Evolutionary conservation across 1,140 invertebrate genomes (phyloP), one percentile per base, ranked within the genome.

Genomic region (Pseudomyrmex cubaensis): DNA sequence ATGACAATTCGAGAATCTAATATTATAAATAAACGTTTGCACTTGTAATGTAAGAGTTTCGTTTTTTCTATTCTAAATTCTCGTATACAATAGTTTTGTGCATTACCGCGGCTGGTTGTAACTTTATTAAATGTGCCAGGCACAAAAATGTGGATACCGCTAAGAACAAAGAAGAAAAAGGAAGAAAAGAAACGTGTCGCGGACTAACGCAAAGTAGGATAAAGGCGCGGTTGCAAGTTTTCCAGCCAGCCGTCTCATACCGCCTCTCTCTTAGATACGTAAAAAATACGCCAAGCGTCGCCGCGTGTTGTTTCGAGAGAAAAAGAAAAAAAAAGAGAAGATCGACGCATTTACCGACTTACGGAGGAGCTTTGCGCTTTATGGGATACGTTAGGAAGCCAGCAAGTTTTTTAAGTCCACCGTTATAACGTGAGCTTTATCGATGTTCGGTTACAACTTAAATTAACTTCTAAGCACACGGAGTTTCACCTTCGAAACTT

Each of bases 231-330:
- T 75, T 46, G 17, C 64, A 25, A 57, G 54, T 70, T 70, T 78
- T 70, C 76, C 20, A 57, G 7, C 10, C 54, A 46, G 44, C 13
- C 9, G 22, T 44, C 8, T 7, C 67, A 10, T 63, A 48, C 22
- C 4, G 10, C 2, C 10, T 10, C 10, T 10, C 10, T 17, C 61
- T 35, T 13, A 48, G 22, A 20, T 63, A 7, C 9, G 17, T 57
- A 77, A 78, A 67, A 70, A 70, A 57, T 25, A 25, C n/a, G 15
- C 2, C 69, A 78, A 78, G 20, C 69, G 15, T 9, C 17, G 20
- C 20, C 17, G 17, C 50, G n/a, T 15, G 63, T 69, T 69, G 13
- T 57, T 17, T 15, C 15, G 20, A 12, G 8, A 35, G 35, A 35
- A 35, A 0, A 35, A 35, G 5, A 35, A 35, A 35, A 4, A 35